Conservation (phyloP, 1,140 invertebrate species). For the Rhopalosiphum padi region DNA sequence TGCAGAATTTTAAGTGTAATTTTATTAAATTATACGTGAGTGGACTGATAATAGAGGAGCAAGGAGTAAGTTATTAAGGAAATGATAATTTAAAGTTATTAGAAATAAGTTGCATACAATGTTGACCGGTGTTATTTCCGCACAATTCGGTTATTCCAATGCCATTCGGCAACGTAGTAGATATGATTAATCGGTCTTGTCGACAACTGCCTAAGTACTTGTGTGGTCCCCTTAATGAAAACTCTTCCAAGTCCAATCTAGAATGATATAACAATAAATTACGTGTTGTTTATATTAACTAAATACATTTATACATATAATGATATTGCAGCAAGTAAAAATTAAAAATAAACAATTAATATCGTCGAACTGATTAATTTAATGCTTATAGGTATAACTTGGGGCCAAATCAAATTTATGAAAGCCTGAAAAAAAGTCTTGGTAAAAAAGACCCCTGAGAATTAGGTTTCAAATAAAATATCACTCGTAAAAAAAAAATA, state of each 20-base stretch:
- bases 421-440: too few species aligned
- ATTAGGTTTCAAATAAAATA: too few species aligned
- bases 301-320: too few species aligned
- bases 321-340: not conserved
- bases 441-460: too few species aligned
- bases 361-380: not conserved
- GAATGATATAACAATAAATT: not conserved
- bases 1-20: not conserved
- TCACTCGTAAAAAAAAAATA: not conserved
- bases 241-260: conserved; percentile 61
- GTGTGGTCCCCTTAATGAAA: conserved; percentile 60
- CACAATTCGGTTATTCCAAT: conserved; percentile 60
- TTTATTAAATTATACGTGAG: not conserved
- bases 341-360: not conserved
- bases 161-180: conserved; percentile 60
- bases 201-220: conserved; percentile 60
- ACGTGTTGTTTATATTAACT: not conserved
- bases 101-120: conserved; percentile 59
- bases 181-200: conserved; percentile 59
- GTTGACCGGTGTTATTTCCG: conserved; percentile 61
- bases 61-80: not conserved
- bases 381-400: too few species aligned
- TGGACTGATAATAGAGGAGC: not conserved
- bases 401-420: too few species aligned
- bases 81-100: not conserved